A percentile compares a stretch with the other conserved stretches of the same genome.
Evolutionary conservation across 2,113 vertebrate species (phyloP).

Genomic region (Leucosticte australis): DNA sequence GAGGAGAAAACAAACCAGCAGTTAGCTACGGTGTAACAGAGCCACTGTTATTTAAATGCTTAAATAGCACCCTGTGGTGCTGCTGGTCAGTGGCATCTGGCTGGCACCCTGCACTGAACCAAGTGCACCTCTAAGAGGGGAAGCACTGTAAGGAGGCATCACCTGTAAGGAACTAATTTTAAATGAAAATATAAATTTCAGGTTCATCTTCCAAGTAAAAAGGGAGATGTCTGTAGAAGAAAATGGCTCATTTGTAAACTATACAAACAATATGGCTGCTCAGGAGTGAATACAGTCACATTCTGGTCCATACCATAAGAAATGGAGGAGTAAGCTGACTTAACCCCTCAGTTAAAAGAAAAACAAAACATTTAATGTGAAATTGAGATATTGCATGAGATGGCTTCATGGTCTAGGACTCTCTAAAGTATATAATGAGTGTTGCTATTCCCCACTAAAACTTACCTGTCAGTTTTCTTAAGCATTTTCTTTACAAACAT

Average conservation of each 20-base stretch:
- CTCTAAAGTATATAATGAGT: neutral
- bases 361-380: neutral
- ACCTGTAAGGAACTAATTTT: neutral
- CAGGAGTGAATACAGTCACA: neutral
- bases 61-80: conserved; percentile 28
- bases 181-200: neutral
- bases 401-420: neutral
- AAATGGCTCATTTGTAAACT: neutral
- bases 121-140: neutral
- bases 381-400: neutral
- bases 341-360: neutral
- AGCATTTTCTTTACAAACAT: neutral
- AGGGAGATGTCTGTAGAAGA: neutral
- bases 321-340: neutral
- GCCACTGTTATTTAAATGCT: conserved; percentile 21
- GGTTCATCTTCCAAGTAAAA: neutral
- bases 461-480: neutral
- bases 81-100: neutral
- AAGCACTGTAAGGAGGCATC: neutral
- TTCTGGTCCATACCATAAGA: neutral
- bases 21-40: neutral
- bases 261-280: neutral
- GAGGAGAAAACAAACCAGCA: conserved; percentile 3
- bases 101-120: neutral
- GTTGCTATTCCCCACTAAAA: neutral